Percentiles rank a stretch among this genome's conserved stretches.
These are phyloP conservation scores for Zoanthus sociatus DNA, from an alignment of 92 coral and sea anemone species.

Conservation along the genomic window DNA sequence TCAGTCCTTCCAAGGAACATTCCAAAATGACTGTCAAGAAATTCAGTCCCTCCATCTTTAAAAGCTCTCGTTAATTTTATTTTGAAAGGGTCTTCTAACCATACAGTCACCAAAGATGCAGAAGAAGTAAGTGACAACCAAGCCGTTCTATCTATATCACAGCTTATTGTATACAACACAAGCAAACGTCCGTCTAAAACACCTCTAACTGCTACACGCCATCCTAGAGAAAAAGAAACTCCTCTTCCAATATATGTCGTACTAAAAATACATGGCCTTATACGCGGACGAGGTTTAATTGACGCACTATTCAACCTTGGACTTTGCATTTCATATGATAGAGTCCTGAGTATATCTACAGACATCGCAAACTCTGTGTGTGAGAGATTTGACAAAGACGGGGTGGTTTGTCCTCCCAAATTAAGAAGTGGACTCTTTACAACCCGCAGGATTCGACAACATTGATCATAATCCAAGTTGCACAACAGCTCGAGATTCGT, in stretches of 20 bases:
- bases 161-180: slow-evolving; percentile 33
- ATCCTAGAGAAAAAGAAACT: slow-evolving; percentile 30
- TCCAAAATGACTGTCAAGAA: slow-evolving; percentile 44
- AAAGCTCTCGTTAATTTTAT: slow-evolving; percentile 46
- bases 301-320: too few species aligned
- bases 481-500: too few species aligned
- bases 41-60: slow-evolving; percentile 46
- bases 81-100: slow-evolving; percentile 27
- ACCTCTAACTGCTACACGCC: slow-evolving; percentile 11
- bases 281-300: not conserved
- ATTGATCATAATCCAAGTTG: too few species aligned
- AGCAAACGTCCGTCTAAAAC: slow-evolving; percentile 13
- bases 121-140: slow-evolving; percentile 32
- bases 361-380: too few species aligned
- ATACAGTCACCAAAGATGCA: slow-evolving; percentile 24
- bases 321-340: too few species aligned
- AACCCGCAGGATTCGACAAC: too few species aligned
- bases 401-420: too few species aligned
- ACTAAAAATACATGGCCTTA: not conserved
- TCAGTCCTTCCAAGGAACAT: slow-evolving; percentile 53
- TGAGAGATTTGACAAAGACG: too few species aligned
- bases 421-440: too few species aligned
- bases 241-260: slow-evolving; percentile 29
- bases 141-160: slow-evolving; percentile 6
- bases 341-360: too few species aligned